Evolutionary conservation across 1,140 invertebrate species (phyloP), one percentile per base, ranked within the genome.

Genomic region (Ectropis grisescens): DNA sequence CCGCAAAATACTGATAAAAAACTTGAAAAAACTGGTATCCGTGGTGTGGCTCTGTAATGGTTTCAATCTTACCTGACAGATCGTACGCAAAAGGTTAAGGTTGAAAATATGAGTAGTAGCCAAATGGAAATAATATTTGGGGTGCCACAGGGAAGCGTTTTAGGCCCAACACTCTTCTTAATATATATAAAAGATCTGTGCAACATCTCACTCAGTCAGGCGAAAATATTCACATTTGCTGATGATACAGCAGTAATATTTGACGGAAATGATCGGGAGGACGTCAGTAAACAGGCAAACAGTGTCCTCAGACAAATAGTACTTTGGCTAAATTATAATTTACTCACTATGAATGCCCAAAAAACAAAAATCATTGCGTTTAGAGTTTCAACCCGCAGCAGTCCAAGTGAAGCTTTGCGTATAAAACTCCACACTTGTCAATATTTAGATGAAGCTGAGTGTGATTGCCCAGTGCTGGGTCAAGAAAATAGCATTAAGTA

Each of bases 241-340:
- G 43, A 52, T 22, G 40, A 47, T 13, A 52, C 48, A n/a, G 39
- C 43, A 3, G n/a, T 52, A 13, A 19, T 52, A 12, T 47, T 47
- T 23, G 28, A 40, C 22, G 48, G 36, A 7, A 24, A 37, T 2
- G 24, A 27, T 12, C 43, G 48, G 44, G 22, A 41, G 1, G 26
- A 37, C 2, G 13, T 49, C 16, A 25, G 35, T n/a, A 7, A n/a
- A 11, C 13, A 33, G 10, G 26, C 24, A 11, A 29, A 47, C 11
- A n/a, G 7, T 6, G 44, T 37, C 12, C 13, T 46, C 6, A 2
- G 5, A 14, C 19, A n/a, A 16, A 22, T 47, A 11, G 13, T 10
- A 16, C 25, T 31, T 5, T 49, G 30, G 29, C 34, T 49, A 13
- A 23, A 8, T 3, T 13, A 10, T 10, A 49, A 45, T 14, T 28